phyloP scores from a whole-genome alignment of 1,140 invertebrate species.

The Ephestia elutella region DNA sequence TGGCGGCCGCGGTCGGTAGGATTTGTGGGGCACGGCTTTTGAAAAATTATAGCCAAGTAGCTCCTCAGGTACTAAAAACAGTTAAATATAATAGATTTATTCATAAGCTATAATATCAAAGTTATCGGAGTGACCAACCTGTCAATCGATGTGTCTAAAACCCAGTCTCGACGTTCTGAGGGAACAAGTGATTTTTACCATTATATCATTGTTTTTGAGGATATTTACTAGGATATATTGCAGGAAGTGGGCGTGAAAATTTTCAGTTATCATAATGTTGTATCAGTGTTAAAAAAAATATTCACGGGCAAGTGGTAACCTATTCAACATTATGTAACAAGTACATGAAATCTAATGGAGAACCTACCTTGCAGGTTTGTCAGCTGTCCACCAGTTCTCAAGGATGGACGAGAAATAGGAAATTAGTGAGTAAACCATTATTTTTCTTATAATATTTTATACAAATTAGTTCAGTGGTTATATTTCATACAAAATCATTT shows the following conservation, averaged over 20 bases:
- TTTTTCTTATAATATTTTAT: background rate
- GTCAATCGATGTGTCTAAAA: background rate
- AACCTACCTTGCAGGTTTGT: constrained; percentile 75
- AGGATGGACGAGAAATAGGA: constrained; percentile 83
- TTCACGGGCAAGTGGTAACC: constrained; percentile 55
- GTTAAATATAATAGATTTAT: constrained; percentile 21
- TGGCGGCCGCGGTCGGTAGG: constrained; percentile 87
- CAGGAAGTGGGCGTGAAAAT: constrained; percentile 22
- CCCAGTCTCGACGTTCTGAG: background rate
- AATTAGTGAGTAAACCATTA: constrained; percentile 79
- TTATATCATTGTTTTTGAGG: constrained; percentile 23
- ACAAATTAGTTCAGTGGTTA: background rate
- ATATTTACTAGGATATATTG: constrained; percentile 22
- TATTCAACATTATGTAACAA: constrained; percentile 71
- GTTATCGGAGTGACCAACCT: constrained; percentile 13
- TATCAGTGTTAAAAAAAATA: constrained; percentile 32
- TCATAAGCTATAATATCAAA: constrained; percentile 7
- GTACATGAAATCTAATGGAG: constrained; percentile 55
- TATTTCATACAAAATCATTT: background rate
- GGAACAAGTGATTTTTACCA: constrained; percentile 40
- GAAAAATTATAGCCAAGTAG: constrained; percentile 74
- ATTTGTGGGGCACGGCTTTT: constrained; percentile 86
- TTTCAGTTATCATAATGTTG: constrained; percentile 6
- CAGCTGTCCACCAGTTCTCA: constrained; percentile 80
- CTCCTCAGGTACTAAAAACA: constrained; percentile 61